Evolutionary conservation across 1,140 invertebrate genomes (phyloP), one percentile per base, ranked within the genome.

Genomic region (Drosophila virilis): DNA sequence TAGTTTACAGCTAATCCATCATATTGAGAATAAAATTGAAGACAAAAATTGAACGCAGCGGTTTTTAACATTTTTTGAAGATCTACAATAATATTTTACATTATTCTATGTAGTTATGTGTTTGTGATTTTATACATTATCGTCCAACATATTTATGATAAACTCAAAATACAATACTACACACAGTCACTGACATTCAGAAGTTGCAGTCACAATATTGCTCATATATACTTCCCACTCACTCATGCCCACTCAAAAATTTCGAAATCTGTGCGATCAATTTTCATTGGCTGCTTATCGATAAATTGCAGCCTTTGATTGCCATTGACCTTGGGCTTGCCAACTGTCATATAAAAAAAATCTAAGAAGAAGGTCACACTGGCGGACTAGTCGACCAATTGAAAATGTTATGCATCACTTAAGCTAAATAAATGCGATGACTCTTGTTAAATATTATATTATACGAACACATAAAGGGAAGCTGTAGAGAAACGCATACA

Each of bases 281-380:
- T 64, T 57, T 38, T 51, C 28, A 58, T 45, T 37, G 8, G 13
- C 1, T 12, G 33, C 22, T 9, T 46, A 54, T 62, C 40, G 22
- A 46, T 55, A 68, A 59, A 28, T 42, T 59, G 13, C 45, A 68
- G 13, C 9, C 22, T 67, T 32, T 12, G 33, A 42, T 43, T 57
- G 17, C 37, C 6, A 55, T 60, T 55, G 65, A 74, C 71, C 71
- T 69, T 69, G 50, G 40, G 15, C 32, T 58, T 59, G 35, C 55
- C 38, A 59, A 40, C 28, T 33, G 37, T 13, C 37, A 35, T 33
- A 55, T 33, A 55, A 17, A 54, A 66, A 66, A 43, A 42, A 57
- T 50, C 38, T 15, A 6, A 38, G 32, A 10, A 43, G 58, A 65
- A 67, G 70, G 69, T 58, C 65, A 59, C 55, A 40, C 9, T 54